Evolutionary conservation across 1,140 invertebrate genomes (phyloP).

Genomic region (Ericerus pela): DNA sequence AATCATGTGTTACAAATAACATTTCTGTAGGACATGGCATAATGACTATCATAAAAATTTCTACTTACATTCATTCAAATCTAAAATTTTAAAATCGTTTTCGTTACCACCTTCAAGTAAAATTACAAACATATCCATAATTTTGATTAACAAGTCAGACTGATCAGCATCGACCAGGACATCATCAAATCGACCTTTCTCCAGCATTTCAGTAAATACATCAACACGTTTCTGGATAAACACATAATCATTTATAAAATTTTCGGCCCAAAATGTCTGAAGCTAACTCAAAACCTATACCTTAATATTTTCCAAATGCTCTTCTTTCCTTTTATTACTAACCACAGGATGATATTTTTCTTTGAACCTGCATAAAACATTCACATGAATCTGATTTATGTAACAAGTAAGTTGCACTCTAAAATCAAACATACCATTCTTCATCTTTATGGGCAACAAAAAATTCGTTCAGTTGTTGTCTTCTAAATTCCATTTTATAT

Average conservation of each 20-base stretch:
- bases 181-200: slow-evolving; percentile 53
- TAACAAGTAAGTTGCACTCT: not conserved
- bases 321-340: slow-evolving; percentile 75
- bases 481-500: slow-evolving; percentile 92
- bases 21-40: no score
- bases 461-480: slow-evolving; percentile 95
- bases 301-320: slow-evolving; percentile 67
- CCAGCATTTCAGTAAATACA: slow-evolving; percentile 76
- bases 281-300: slow-evolving; percentile 33
- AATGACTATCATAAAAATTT: no score
- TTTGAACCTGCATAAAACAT: slow-evolving; percentile 71
- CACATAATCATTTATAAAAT: slow-evolving; percentile 16
- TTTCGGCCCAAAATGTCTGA: not conserved
- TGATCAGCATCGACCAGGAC: slow-evolving; percentile 77
- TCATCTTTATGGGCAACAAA: slow-evolving; percentile 98
- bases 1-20: no score
- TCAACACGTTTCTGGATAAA: slow-evolving; percentile 61
- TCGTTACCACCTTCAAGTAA: slow-evolving; percentile 94
- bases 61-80: slow-evolving; percentile 32
- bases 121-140: slow-evolving; percentile 92
- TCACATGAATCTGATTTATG: not conserved
- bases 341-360: slow-evolving; percentile 98
- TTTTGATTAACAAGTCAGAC: slow-evolving; percentile 65
- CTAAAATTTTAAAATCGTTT: slow-evolving; percentile 69
- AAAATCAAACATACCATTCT: slow-evolving; percentile 66